These are phyloP conservation scores for Peromyscus nudipes DNA, from an alignment of 2,797 vertebrate genomes.

Conservation along the genomic window DNA sequence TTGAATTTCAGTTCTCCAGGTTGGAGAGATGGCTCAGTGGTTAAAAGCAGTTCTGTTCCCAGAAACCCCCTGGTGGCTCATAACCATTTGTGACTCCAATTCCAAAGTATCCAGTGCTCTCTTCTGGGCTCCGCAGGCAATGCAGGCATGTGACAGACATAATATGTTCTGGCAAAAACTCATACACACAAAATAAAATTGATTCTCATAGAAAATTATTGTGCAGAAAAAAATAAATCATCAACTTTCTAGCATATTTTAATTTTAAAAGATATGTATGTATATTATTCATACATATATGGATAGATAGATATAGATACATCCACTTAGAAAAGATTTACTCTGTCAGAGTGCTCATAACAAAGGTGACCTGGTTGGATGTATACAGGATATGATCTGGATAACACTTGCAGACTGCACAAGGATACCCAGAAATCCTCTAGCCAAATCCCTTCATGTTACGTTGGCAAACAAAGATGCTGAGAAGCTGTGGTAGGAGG, in stretches of 20 bases:
- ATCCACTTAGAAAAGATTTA: slow-evolving; percentile 5
- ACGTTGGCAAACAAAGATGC: not conserved
- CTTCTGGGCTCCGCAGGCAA: not conserved
- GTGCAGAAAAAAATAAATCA: not conserved
- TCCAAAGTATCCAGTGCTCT: too few relatives aligned
- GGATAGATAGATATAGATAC: not conserved
- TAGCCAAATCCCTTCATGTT: not conserved
- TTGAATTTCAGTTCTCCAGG: not conserved
- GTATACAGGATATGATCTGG: not conserved
- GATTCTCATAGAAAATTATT: slow-evolving; percentile 10
- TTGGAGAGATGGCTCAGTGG: not conserved
- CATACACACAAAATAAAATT: not conserved
- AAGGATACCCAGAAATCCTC: not conserved
- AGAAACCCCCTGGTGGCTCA: too few relatives aligned
- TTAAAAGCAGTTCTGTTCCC: not conserved
- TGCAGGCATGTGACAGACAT: too few relatives aligned
- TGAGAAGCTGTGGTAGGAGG: not conserved
- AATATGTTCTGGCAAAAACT: not conserved
- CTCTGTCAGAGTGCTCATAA: not conserved
- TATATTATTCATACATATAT: not conserved
- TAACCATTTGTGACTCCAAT: not conserved
- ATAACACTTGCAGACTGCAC: not conserved
- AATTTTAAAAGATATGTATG: not conserved
- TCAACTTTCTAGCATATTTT: not conserved
- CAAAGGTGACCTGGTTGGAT: not conserved